Percentiles rank a stretch among this genome's conserved stretches.
These are phyloP conservation scores for Ormyrus thymus DNA, from an alignment of 2,888 invertebrate species.

Conservation along the genomic window DNA sequence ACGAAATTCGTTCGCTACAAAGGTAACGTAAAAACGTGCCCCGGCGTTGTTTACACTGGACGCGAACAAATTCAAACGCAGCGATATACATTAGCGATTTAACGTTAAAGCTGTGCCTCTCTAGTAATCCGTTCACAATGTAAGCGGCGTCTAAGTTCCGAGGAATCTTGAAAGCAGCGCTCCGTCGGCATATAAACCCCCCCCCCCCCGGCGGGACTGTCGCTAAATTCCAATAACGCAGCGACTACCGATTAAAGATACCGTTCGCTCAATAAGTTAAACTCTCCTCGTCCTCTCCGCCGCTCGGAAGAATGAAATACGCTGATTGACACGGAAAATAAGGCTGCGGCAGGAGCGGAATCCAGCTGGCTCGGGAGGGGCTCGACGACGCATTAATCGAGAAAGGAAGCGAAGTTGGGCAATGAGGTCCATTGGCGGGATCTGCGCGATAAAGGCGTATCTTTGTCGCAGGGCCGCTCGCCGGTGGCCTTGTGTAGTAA, in stretches of 20 bases:
- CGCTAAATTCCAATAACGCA: too few species aligned
- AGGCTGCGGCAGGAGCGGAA: slow-evolving; percentile 13
- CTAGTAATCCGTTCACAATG: too few species aligned
- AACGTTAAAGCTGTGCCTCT: too few species aligned
- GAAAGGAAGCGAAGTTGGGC: slow-evolving; percentile 34
- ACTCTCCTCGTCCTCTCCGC: neutral
- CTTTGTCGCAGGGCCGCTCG: slow-evolving; percentile 34
- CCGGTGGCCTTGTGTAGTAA: slow-evolving; percentile 51
- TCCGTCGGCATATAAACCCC: neutral
- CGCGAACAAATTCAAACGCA: too few species aligned
- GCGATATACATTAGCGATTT: too few species aligned
- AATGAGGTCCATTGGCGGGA: slow-evolving; percentile 47
- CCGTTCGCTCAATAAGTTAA: too few species aligned
- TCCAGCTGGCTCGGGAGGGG: slow-evolving; percentile 13
- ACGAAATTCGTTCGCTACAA: too few species aligned
- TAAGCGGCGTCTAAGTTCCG: too few species aligned
- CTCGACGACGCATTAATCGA: slow-evolving; percentile 33
- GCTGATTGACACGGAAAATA: slow-evolving; percentile 49
- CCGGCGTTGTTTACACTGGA: too few species aligned
- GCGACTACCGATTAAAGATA: too few species aligned
- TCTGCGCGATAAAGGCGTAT: slow-evolving; percentile 51
- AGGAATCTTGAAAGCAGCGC: too few species aligned
- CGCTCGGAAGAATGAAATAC: slow-evolving; percentile 26
- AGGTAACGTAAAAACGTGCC: too few species aligned
- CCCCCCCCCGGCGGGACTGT: slow-evolving; percentile 1